These are phyloP conservation scores for Microplitis deprimator DNA, from an alignment of 2,888 invertebrate genomes.

Conservation along the genomic window DNA sequence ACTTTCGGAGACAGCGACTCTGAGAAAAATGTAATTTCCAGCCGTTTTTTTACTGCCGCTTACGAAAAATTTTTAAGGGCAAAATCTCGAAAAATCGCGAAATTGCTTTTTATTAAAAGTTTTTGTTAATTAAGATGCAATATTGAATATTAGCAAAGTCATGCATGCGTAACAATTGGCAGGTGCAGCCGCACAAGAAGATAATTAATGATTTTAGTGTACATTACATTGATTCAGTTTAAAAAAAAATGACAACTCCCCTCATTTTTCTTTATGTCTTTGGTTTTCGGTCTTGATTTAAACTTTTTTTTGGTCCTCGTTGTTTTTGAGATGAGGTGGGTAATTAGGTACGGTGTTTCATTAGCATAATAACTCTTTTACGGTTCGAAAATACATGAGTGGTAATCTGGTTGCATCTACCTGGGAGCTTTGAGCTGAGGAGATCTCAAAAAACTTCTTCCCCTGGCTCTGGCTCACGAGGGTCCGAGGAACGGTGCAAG, in stretches of 20 bases:
- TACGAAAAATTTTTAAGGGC: background rate
- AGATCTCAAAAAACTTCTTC: background rate
- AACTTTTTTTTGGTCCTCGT: conserved; percentile 40
- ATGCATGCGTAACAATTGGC: conserved; percentile 44
- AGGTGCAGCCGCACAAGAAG: conserved; percentile 49
- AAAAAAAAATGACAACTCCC: background rate
- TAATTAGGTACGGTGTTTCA: conserved; percentile 61
- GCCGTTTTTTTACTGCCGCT: too few species aligned
- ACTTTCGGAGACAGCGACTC: too few species aligned
- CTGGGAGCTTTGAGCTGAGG: conserved; percentile 4
- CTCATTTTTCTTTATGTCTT: conserved; percentile 6
- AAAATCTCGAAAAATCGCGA: background rate
- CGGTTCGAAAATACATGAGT: conserved; percentile 45
- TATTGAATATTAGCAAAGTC: conserved; percentile 25
- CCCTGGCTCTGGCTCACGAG: background rate
- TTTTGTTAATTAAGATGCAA: background rate
- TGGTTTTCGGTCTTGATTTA: conserved; percentile 33
- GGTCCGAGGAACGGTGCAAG: too few species aligned
- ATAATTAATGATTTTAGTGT: conserved; percentile 46
- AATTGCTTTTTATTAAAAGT: background rate
- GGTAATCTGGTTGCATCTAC: conserved; percentile 9
- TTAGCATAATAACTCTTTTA: conserved; percentile 70
- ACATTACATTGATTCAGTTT: conserved; percentile 18
- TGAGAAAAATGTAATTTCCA: too few species aligned
- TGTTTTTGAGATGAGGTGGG: conserved; percentile 43